Percentiles rank a stretch among this genome's conserved stretches.
Evolutionary conservation across 2,888 invertebrate genomes (phyloP).

Genomic region (Diachrysia chrysitis): DNA sequence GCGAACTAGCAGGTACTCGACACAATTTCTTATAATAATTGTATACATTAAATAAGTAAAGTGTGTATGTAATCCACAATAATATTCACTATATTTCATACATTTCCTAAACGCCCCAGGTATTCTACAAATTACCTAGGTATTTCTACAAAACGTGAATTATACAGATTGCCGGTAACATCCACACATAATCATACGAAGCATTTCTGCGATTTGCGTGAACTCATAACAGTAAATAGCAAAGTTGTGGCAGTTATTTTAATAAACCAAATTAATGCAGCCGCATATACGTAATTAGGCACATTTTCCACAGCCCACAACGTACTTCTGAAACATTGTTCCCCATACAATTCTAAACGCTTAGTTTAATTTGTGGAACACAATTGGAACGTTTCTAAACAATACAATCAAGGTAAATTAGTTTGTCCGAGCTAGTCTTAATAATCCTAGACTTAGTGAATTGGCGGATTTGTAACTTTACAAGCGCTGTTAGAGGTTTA

Average conservation of each 20-base stretch:
- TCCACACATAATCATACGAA: too few species aligned
- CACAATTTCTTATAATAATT: too few species aligned
- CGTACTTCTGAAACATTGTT: conserved; percentile 13
- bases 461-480: not conserved
- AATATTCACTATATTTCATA: too few species aligned
- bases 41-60: too few species aligned
- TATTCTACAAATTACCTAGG: too few species aligned
- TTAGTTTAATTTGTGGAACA: not conserved
- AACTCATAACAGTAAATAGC: not conserved
- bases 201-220: not conserved
- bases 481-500: not conserved
- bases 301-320: conserved; percentile 19
- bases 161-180: too few species aligned
- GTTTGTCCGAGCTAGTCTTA: conserved; percentile 4
- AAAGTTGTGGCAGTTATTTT: not conserved
- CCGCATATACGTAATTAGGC: conserved; percentile 23
- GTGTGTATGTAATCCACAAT: too few species aligned
- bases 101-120: too few species aligned
- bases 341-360: not conserved
- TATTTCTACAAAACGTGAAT: too few species aligned
- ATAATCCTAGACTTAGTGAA: not conserved
- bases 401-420: conserved; percentile 2
- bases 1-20: too few species aligned
- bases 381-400: conserved; percentile 2
- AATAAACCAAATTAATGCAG: conserved; percentile 16